Base-by-base conservation (phyloP, 1,140 invertebrate species). In the Anastatus disparis region DNA sequence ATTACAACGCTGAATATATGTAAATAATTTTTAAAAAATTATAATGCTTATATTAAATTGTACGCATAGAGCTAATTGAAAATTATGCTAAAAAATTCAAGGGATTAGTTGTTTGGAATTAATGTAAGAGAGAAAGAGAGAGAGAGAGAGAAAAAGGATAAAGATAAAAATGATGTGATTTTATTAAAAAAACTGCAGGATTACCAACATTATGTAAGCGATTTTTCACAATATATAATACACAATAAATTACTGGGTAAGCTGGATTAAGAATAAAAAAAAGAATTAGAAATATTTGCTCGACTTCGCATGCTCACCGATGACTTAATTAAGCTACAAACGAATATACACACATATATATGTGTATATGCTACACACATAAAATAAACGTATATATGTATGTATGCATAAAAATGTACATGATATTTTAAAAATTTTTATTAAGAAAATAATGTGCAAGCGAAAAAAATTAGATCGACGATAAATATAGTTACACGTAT, bases 401-500 rank as follows among this genome's bases (percentile, higher is more conserved):
- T 35, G 31, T 35, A 35, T 10, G 10, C 10, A 35, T 35, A 10
- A 6, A 35, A 35, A 35, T 35, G 31, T 35, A 35, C n/a, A n/a
- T n/a, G n/a, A n/a, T n/a, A n/a, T n/a, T n/a, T n/a, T n/a, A 65
- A 65, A 50, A 55, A 65, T 7, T 52, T n/a, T 22, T 22, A 62
- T 56, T 31, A 68, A 7, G n/a, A n/a, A 27, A 61, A 27, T 50
- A 64, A 71, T n/a, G 53, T 65, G 53, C 70, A 71, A 66, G 53
- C 66, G 59, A 22, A n/a, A n/a, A n/a, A n/a, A n/a, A n/a, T n/a
- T n/a, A n/a, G n/a, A 42, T 42, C 10, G n/a, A 63, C 50, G 29
- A 42, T 35, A 58, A 62, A 56, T n/a, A n/a, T 56, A 10, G 27
- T 62, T n/a, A n/a, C n/a, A n/a, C n/a, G n/a, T n/a, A n/a, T n/a